Evolutionary conservation across 2,113 vertebrate species (phyloP).

Genomic region (Elephas maximus): DNA sequence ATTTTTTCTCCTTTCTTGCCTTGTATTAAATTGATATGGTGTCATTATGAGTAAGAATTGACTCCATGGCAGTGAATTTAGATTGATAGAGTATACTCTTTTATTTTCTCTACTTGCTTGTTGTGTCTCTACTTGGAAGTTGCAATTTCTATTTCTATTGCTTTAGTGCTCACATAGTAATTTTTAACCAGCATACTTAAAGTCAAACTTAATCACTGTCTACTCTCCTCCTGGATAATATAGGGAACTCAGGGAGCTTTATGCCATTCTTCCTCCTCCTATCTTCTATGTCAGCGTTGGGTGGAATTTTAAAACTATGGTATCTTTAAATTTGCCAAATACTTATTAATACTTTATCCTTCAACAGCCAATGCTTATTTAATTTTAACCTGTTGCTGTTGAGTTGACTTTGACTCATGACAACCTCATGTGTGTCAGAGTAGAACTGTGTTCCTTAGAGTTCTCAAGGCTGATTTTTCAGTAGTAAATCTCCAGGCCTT

Average conservation of each 20-base stretch:
- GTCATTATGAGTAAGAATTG: too few relatives aligned
- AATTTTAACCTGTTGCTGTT: too few relatives aligned
- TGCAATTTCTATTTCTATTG: not conserved
- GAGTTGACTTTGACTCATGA: too few relatives aligned
- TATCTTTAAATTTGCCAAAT: slow-evolving; percentile 1
- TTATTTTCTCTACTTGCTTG: not conserved
- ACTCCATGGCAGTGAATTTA: not conserved
- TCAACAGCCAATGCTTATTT: accelerated
- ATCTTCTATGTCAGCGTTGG: not conserved
- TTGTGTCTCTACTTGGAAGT: not conserved
- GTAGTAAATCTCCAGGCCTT: too few relatives aligned
- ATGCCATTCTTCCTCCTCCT: not conserved
- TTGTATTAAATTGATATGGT: not conserved
- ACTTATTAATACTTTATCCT: not conserved
- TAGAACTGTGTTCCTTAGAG: too few relatives aligned
- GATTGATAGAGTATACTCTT: not conserved
- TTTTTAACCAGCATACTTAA: not conserved
- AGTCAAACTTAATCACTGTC: not conserved
- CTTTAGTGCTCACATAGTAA: not conserved
- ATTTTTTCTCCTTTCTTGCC: not conserved
- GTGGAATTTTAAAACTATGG: not conserved
- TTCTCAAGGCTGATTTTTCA: too few relatives aligned
- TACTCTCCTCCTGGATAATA: not conserved
- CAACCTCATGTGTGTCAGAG: too few relatives aligned
- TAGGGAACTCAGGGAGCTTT: not conserved